Evolutionary conservation across 2,888 invertebrate species (phyloP), one percentile per base, ranked within the genome.

Genomic region (Hypsopygia costalis): DNA sequence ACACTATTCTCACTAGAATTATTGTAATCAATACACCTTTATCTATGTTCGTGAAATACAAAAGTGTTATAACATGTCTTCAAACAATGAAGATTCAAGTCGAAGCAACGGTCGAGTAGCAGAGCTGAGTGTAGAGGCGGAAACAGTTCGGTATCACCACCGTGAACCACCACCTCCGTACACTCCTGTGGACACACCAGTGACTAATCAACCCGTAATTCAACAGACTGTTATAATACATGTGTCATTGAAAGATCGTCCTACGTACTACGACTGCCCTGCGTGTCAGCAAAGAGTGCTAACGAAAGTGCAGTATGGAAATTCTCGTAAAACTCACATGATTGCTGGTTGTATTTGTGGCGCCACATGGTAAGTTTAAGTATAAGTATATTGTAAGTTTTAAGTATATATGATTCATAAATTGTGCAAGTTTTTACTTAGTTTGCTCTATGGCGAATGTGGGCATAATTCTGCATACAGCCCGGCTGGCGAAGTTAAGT

Each of bases 321-420:
- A 69, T 53, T 73, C 86, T 6, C 67, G 63, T 27, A 80, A 73
- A 61, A 86, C 87, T 41, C 86, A 88, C 45, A 63, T 87, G 69
- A 39, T 81, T 11, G 82, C 86, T 51, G 88, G 87, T 34, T 87
- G 86, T 44, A 59, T 87, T 50, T 83, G 78, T 61, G 88, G 87
- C 37, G 67, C 77, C 36, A 79, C 82, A 43, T 53, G 74, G 87
- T 86, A 68, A 80, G 86, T 69, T 16, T 16, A n/a, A n/a, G n/a
- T n/a, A n/a, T n/a, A n/a, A n/a, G n/a, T n/a, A n/a, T n/a, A n/a
- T n/a, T n/a, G n/a, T n/a, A n/a, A n/a, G n/a, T n/a, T n/a, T n/a
- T n/a, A n/a, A n/a, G n/a, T n/a, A n/a, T n/a, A n/a, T n/a, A n/a
- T n/a, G n/a, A n/a, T n/a, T n/a, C n/a, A n/a, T n/a, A n/a, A n/a